These are phyloP conservation scores for Bombyx huttoni DNA, from an alignment of 2,888 invertebrate species.

Conservation along the genomic window DNA sequence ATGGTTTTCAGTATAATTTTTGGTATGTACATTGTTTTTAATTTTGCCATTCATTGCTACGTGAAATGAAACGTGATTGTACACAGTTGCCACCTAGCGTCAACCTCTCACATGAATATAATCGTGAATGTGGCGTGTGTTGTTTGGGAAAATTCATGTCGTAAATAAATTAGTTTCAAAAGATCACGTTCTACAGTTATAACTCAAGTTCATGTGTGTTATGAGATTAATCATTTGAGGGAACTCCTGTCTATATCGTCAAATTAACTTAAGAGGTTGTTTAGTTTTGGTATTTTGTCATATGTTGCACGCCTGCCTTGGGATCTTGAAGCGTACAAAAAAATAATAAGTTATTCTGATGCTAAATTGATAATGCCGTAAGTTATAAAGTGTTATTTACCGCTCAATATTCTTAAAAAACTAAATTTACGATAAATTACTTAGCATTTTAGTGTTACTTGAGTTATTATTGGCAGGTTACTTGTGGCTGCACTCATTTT, in stretches of 20 bases:
- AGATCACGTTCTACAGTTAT: slow-evolving; percentile 33
- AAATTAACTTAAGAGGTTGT: slow-evolving; percentile 30
- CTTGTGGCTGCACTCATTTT: slow-evolving; percentile 16
- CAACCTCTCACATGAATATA: slow-evolving; percentile 46
- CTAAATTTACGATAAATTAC: slow-evolving; percentile 8
- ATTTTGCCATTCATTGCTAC: background rate
- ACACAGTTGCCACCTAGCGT: slow-evolving; percentile 45
- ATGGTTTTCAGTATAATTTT: no score
- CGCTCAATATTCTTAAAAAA: background rate
- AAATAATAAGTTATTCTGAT: slow-evolving; percentile 61
- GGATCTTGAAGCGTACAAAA: slow-evolving; percentile 65
- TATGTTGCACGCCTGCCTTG: slow-evolving; percentile 70
- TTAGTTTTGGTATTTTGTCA: slow-evolving; percentile 57
- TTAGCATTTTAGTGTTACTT: slow-evolving; percentile 11
- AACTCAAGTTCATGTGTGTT: slow-evolving; percentile 38
- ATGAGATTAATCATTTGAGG: slow-evolving; percentile 26
- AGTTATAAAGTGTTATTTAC: slow-evolving; percentile 37
- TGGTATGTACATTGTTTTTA: no score
- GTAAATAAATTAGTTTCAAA: slow-evolving; percentile 66
- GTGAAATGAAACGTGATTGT: background rate
- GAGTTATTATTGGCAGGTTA: slow-evolving; percentile 39
- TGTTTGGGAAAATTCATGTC: slow-evolving; percentile 66
- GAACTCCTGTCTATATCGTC: slow-evolving; percentile 24
- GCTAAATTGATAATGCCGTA: slow-evolving; percentile 66
- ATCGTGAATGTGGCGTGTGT: slow-evolving; percentile 74